Percentiles rank a stretch among this genome's conserved stretches.
Conservation (phyloP, 2,113 vertebrate genomes). For the Verasper variegatus region DNA sequence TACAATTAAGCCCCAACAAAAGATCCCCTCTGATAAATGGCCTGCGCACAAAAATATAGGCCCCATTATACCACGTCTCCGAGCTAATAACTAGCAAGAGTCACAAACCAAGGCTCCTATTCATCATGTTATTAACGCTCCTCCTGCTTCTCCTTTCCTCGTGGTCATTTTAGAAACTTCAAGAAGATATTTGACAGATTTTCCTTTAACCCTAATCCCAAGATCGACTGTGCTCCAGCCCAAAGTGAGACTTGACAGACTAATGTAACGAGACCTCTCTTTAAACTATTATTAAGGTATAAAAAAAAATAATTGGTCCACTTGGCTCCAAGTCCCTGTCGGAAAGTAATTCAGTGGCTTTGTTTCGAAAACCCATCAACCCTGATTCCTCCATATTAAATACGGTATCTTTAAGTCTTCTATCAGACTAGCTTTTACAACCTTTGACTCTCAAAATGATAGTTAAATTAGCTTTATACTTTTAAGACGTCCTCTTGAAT, state of each 20-base stretch:
- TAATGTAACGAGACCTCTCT: constrained; percentile 1
- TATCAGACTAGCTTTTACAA: not conserved
- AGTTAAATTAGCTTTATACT: not conserved
- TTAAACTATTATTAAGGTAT: not conserved
- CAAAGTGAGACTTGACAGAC: constrained; percentile 12
- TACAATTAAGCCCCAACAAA: constrained; percentile 60
- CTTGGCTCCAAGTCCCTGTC: not conserved
- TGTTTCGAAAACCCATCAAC: constrained; percentile 5
- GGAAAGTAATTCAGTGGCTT: not conserved
- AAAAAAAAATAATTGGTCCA: not conserved
- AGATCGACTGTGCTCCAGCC: constrained; percentile 1
- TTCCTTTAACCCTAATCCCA: not conserved
- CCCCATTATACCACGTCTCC: constrained; percentile 40
- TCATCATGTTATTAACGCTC: constrained; percentile 16
- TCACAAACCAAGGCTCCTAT: constrained; percentile 22
- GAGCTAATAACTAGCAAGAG: constrained; percentile 44
- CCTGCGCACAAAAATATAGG: constrained; percentile 53
- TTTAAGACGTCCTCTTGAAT: not conserved
- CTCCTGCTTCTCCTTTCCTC: not conserved
- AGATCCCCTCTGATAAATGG: constrained; percentile 59
- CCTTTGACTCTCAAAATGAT: not conserved
- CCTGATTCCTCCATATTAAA: not conserved
- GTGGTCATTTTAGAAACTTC: not conserved
- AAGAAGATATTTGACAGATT: constrained; percentile 14
- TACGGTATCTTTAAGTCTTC: not conserved